These are phyloP conservation scores for Rhagium mordax DNA, from an alignment of 2,888 invertebrate species.

Conservation along the genomic window DNA sequence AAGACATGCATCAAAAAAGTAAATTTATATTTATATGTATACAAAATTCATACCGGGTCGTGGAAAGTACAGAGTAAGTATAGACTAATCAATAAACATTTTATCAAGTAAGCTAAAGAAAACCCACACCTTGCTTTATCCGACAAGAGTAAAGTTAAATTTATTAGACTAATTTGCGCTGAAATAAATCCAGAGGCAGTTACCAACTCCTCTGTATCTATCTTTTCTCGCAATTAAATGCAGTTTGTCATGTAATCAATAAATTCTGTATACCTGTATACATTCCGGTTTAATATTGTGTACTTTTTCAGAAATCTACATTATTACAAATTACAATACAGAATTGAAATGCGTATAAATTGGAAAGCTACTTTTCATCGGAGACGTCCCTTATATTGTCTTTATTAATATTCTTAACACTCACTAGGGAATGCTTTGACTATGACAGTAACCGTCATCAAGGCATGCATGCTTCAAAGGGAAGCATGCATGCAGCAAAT, in stretches of 20 bases:
- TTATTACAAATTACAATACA: too few species aligned
- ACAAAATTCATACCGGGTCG: neutral
- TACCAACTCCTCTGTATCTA: neutral
- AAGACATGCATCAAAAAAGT: neutral
- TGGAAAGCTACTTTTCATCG: too few species aligned
- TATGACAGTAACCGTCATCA: too few species aligned
- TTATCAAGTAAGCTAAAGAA: neutral
- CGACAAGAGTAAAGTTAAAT: neutral
- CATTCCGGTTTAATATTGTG: neutral
- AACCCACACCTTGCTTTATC: slow-evolving; percentile 1
- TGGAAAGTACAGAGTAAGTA: neutral
- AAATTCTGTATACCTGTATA: neutral
- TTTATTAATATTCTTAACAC: too few species aligned
- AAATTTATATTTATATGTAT: neutral
- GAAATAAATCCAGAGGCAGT: neutral
- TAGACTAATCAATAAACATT: neutral
- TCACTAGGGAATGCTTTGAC: too few species aligned
- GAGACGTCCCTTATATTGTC: too few species aligned
- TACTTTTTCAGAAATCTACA: neutral
- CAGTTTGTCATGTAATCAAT: neutral
- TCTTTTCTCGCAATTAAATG: neutral
- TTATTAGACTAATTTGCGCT: neutral
- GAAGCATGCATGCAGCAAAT: too few species aligned
- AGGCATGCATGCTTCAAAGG: too few species aligned
- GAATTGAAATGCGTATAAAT: too few species aligned